Percentiles rank a stretch among this genome's conserved stretches.
phyloP scores from a whole-genome alignment of 1,140 invertebrate genomes.

The Gryllus bimaculatus region DNA sequence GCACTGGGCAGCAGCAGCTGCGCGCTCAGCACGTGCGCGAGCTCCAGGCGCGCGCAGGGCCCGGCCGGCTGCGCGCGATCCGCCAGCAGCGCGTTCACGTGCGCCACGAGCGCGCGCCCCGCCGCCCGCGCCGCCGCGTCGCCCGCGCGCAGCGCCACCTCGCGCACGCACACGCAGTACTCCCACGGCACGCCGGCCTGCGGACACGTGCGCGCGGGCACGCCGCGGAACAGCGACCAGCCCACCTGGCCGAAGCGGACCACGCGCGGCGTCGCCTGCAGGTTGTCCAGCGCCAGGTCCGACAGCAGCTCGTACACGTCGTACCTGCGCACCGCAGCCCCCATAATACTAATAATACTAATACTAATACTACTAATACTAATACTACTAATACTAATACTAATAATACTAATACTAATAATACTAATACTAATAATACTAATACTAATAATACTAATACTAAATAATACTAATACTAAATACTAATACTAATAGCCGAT shows the following conservation, averaged over 20 bases:
- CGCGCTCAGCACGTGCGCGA: slow-evolving; percentile 27
- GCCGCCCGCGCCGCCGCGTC: slow-evolving; percentile 19
- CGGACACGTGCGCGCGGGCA: slow-evolving; percentile 37
- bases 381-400: no score
- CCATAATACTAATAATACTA: no score
- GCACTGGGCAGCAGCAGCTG: background rate
- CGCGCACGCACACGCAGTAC: slow-evolving; percentile 39
- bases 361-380: no score
- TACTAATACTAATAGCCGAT: no score
- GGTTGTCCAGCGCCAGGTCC: slow-evolving; percentile 28
- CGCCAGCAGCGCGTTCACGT: slow-evolving; percentile 19
- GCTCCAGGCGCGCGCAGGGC: slow-evolving; percentile 25
- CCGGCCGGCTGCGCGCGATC: background rate
- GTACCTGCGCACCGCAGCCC: slow-evolving; percentile 26
- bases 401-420: no score
- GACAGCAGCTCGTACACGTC: slow-evolving; percentile 36
- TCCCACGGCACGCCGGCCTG: slow-evolving; percentile 37
- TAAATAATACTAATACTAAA: no score
- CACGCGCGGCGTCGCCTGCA: slow-evolving; percentile 9
- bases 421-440: no score
- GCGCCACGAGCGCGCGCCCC: slow-evolving; percentile 15
- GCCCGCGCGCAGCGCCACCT: slow-evolving; percentile 20
- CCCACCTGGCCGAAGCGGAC: slow-evolving; percentile 20
- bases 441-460: no score
- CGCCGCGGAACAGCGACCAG: slow-evolving; percentile 27